These are phyloP conservation scores for Parelbella ahira DNA, from an alignment of 2,888 invertebrate genomes.

Conservation along the genomic window DNA sequence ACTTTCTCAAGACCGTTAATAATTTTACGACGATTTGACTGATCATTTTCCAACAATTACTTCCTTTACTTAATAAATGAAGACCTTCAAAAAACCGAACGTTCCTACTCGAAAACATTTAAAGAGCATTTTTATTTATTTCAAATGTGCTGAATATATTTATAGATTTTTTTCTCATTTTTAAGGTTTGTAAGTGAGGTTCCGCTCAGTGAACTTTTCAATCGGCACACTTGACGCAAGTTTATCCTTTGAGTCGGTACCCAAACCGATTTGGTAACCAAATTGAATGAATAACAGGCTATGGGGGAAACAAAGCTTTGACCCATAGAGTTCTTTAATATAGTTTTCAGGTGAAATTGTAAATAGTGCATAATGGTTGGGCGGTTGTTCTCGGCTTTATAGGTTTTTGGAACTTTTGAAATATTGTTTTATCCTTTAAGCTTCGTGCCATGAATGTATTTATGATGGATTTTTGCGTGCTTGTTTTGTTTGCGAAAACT, in stretches of 20 bases:
- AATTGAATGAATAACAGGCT: constrained; percentile 42
- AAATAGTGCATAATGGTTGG: constrained; percentile 18
- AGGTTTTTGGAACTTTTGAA: constrained; percentile 5
- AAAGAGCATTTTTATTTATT: no score
- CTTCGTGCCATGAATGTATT: constrained; percentile 2
- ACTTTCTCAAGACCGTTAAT: no score
- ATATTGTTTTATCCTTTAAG: background rate
- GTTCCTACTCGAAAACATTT: no score
- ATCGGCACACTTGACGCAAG: constrained; percentile 43
- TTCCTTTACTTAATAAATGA: no score
- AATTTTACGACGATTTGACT: no score
- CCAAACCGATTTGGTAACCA: constrained; percentile 58
- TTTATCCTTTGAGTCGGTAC: constrained; percentile 31
- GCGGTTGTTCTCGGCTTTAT: constrained; percentile 9
- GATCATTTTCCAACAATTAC: no score
- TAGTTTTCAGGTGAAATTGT: constrained; percentile 12
- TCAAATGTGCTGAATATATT: no score
- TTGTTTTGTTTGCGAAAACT: no score
- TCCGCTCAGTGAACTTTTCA: constrained; percentile 26
- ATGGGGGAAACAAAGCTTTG: constrained; percentile 41
- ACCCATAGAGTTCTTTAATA: constrained; percentile 24
- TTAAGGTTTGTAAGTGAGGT: constrained; percentile 1
- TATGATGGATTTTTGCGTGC: background rate
- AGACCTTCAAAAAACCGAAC: no score
- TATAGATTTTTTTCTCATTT: no score